Evolutionary conservation across 30 jellyfish, hydroid and myxozoan genomes (phyloP), one percentile per base, ranked within the genome.

Genomic region (Nemopilema nomurai): DNA sequence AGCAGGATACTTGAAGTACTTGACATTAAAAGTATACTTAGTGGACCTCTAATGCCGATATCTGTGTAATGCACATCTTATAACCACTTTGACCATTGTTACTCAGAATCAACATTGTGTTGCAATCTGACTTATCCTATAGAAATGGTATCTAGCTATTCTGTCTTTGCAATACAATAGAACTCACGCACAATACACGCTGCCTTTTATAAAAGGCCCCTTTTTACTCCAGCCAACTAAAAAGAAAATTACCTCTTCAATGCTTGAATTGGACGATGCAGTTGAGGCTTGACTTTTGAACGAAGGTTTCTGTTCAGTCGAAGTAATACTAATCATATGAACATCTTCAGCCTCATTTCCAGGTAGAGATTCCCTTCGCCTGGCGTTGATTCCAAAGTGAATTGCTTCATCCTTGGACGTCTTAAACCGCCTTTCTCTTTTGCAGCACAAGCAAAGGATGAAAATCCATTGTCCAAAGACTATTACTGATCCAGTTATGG

Each of bases 301-400:
- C 24, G 41, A 26, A 21, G 51, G 26, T 4, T 33, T n/a, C 21
- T 24, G 52, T 20, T 80, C 89, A 57, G 91, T 71, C 27, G 86
- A 52, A 21, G 53, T 83, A n/a, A 83, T 83, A 31, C 85, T 65
- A 9, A 83, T 73, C 91, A 83, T 71, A 8, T 71, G 74, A 25
- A 83, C 91, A 71, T 71, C 81, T 20, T 30, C 72, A 27, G 91
- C 57, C 28, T 76, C 80, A 53, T 29, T 49, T 50, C 66, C 65
- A 51, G 91, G 84, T 9, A 71, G 62, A 6, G 86, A 57, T 0
- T 51, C 64, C 63, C 65, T 65, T 27, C 27, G 24, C 23, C 62
- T 30, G 1, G 87, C 49, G 8, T 49, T 17, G 3, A 73, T 77
- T 53, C 87, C 87, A 77, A 77, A 77, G 27, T 29, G 70, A 17